phyloP scores from a whole-genome alignment of 1,140 invertebrate species.

The Sycobia sp. region DNA sequence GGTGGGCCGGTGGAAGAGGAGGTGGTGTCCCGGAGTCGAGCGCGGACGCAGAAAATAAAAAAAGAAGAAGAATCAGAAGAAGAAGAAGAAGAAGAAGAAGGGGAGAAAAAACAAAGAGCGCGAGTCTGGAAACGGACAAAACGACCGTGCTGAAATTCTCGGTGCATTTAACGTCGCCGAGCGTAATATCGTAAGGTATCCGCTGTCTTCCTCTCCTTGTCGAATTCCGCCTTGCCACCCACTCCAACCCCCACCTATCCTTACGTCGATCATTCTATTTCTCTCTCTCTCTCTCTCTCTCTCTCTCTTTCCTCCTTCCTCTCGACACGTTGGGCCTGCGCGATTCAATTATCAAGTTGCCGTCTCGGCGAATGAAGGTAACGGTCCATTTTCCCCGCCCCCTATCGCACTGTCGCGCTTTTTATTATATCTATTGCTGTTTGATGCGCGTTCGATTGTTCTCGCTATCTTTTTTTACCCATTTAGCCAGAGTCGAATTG shows the following conservation, averaged over 20 bases:
- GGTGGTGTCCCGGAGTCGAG: too few species aligned
- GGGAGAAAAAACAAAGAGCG: conserved; percentile 3
- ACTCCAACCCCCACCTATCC: too few species aligned
- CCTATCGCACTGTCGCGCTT: too few species aligned
- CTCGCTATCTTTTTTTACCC: too few species aligned
- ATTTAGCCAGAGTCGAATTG: too few species aligned
- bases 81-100: not conserved
- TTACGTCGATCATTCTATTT: not conserved
- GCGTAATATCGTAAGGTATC: too few species aligned
- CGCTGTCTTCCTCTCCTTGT: too few species aligned
- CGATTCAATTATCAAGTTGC: conserved; percentile 45
- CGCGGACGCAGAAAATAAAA: too few species aligned
- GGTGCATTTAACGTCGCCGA: conserved; percentile 24
- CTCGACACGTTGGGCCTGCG: conserved; percentile 4
- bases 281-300: not conserved
- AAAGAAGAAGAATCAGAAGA: not conserved
- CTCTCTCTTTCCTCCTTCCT: not conserved
- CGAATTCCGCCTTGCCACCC: too few species aligned
- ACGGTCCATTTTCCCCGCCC: not conserved
- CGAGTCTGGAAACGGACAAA: not conserved
- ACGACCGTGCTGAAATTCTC: conserved; percentile 40
- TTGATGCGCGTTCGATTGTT: too few species aligned
- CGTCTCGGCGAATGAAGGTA: conserved; percentile 31
- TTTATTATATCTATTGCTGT: too few species aligned
- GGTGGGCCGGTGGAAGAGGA: too few species aligned